Evolutionary conservation across 1,140 invertebrate genomes (phyloP), one percentile per base, ranked within the genome.

Genomic region (Chrysoperla carnea): DNA sequence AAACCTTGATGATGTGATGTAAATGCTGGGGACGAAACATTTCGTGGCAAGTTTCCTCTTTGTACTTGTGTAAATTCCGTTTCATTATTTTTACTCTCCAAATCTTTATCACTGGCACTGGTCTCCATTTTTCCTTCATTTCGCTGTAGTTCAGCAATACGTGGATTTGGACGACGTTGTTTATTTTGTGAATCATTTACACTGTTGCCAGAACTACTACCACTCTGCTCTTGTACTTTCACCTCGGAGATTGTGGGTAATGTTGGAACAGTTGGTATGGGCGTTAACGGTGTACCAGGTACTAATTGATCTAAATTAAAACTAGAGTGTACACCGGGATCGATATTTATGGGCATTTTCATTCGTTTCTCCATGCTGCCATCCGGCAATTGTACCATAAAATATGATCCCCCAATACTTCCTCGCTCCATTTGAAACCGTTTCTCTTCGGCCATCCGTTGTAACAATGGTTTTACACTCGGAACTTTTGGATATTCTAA

Each of bases 251-350:
- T 90, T 15, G 86, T 89, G 31, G 86, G 85, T 41, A 91, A 63
- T 1, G 83, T 86, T 37, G 83, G 82, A 38, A 84, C 81, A 8
- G 78, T 81, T 53, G 73, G 80, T 50, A 82, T 78, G 45, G 78
- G 73, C 31, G 77, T 81, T 50, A 84, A 64, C 29, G 71, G 72
- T 43, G 72, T 75, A 58, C 69, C 70, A 44, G 75, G 68, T 48
- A 72, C 78, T 53, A 82, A 66, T 58, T 81, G 72, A 58, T 91
- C 86, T 52, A 93, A 62, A 61, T 89, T 85, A 47, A 92, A 74
- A 52, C 83, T 90, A 8, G 87, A 91, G 58, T 92, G 88, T 14
- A 92, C 88, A 27, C 88, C 87, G n/a, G 88, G 87, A 65, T 93
- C 88, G 29, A 83, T 73, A 63, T 92, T 88, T n/a, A 85, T 66